Conservation (phyloP, 2,888 invertebrate species). For the Hypomecis punctinalis region DNA sequence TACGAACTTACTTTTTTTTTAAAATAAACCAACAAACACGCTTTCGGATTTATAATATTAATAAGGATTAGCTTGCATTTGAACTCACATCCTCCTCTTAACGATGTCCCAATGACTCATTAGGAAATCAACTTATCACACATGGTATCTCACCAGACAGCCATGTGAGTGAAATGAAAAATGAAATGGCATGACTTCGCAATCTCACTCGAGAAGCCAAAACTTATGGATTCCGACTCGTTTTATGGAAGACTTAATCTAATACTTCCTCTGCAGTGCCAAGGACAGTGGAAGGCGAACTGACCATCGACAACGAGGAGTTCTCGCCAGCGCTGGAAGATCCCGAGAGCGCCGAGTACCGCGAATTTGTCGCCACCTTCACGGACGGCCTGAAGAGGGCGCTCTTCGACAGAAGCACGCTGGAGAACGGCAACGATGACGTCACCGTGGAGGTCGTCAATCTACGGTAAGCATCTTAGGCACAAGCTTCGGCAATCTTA, state of each 20-base stretch:
- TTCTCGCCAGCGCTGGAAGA: slow-evolving; percentile 86
- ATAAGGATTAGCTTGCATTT: no score
- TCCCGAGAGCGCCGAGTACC: slow-evolving; percentile 86
- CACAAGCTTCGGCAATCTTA: no score
- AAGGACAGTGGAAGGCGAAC: slow-evolving; percentile 87
- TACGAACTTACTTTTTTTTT: no score
- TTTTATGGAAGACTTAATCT: neutral
- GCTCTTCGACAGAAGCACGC: slow-evolving; percentile 79
- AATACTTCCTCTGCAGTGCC: slow-evolving; percentile 80
- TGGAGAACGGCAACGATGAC: slow-evolving; percentile 82
- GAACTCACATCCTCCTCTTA: no score
- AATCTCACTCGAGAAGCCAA: neutral
- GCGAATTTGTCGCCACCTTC: slow-evolving; percentile 84
- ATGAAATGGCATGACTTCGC: no score
- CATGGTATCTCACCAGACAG: no score
- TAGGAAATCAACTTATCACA: no score
- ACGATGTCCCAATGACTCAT: no score
- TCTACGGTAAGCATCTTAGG: slow-evolving; percentile 79
- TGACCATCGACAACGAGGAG: slow-evolving; percentile 88
- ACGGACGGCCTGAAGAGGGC: slow-evolving; percentile 86
- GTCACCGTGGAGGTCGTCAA: slow-evolving; percentile 86
- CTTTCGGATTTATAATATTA: no score
- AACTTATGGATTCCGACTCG: neutral
- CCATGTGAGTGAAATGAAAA: no score
- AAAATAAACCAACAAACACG: no score